A percentile compares a stretch with the other conserved stretches of the same genome.
These are phyloP conservation scores for Scalopus aquaticus DNA, from an alignment of 2,113 vertebrate genomes.

Conservation along the genomic window DNA sequence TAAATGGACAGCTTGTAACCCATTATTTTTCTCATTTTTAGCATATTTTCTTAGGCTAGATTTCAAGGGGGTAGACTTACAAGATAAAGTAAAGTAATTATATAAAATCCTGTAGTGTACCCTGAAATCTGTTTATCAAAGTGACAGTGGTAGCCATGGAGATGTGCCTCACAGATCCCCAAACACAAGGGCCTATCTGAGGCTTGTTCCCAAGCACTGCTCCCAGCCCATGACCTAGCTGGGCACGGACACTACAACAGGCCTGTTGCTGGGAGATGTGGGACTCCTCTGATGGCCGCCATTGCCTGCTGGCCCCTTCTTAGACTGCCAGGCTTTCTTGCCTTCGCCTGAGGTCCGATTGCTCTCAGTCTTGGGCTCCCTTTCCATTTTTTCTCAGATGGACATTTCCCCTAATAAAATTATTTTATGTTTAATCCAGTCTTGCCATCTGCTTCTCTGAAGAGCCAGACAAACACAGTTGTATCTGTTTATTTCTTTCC, in stretches of 20 bases:
- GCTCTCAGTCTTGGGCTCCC: not conserved
- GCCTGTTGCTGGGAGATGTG: not conserved
- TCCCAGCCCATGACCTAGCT: not conserved
- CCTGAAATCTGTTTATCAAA: not conserved
- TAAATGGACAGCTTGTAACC: not conserved
- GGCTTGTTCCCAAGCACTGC: rapidly evolving
- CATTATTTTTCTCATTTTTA: not conserved
- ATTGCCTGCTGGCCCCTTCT: no score
- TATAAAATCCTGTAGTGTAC: not conserved
- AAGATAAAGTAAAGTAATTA: not conserved
- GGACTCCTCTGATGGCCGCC: not conserved
- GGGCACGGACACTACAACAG: not conserved
- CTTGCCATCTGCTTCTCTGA: not conserved
- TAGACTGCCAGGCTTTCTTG: not conserved
- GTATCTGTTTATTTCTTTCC: not conserved
- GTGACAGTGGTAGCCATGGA: not conserved
- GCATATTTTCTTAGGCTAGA: not conserved
- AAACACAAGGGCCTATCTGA: not conserved
- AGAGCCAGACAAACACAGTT: not conserved
- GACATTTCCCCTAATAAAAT: not conserved
- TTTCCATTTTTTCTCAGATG: not conserved
- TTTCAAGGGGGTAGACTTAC: not conserved
- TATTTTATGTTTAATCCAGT: not conserved
- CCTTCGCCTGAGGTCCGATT: not conserved
- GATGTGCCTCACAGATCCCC: not conserved